These are phyloP conservation scores for Halictus ligatus DNA, from an alignment of 2,888 invertebrate genomes.

Conservation along the genomic window DNA sequence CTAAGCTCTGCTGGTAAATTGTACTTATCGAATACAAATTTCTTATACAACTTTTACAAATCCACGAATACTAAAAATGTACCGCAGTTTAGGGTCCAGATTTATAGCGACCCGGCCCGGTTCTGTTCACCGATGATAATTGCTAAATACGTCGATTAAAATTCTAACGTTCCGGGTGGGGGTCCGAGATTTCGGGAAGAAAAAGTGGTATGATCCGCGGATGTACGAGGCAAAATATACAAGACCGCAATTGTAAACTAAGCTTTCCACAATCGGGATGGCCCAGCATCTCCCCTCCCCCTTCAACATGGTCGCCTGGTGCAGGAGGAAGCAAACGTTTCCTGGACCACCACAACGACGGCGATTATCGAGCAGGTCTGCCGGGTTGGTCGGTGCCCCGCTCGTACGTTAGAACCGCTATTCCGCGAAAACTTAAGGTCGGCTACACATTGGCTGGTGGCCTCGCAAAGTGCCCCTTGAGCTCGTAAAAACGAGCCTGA, in stretches of 20 bases:
- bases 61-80: neutral
- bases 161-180: neutral
- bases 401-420: conserved; percentile 51
- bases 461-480: conserved; percentile 53
- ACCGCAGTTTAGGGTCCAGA: neutral
- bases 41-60: neutral
- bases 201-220: neutral
- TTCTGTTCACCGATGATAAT: neutral
- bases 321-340: conserved; percentile 32
- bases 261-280: neutral
- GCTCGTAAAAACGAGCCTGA: conserved; percentile 79
- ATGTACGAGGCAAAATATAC: neutral
- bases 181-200: neutral
- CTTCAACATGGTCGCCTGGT: neutral
- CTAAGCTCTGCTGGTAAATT: neutral
- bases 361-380: conserved; percentile 51
- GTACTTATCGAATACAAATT: neutral
- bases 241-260: neutral
- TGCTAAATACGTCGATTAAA: neutral
- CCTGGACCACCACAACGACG: conserved; percentile 28
- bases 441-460: conserved; percentile 45
- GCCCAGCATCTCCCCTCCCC: neutral
- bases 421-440: conserved; percentile 59
- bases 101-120: neutral
- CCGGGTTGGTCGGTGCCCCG: conserved; percentile 24